A percentile compares a stretch with the other conserved stretches of the same genome.
These are phyloP conservation scores for Spheniscus mendiculus DNA, from an alignment of 2,113 vertebrate species.

Conservation along the genomic window DNA sequence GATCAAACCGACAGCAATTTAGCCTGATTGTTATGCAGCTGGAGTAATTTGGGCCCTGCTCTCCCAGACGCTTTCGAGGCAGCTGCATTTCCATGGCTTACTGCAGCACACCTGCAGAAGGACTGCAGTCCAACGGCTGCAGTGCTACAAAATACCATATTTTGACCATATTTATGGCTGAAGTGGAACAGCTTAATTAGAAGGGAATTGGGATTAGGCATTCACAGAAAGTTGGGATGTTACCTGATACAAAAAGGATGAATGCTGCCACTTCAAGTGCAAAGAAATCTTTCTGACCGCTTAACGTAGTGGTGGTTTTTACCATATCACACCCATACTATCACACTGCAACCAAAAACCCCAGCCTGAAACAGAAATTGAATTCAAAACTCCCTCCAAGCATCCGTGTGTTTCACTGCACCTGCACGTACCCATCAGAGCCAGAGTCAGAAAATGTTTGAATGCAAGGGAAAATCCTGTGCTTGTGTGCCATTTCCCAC, in stretches of 20 bases:
- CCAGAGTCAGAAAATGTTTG: background rate
- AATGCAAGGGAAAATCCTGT: background rate
- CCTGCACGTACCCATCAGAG: background rate
- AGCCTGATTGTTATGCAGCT: conserved; percentile 33
- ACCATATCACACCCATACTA: background rate
- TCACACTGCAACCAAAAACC: background rate
- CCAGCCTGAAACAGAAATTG: background rate
- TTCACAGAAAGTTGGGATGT: background rate
- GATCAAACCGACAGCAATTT: background rate
- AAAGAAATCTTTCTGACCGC: background rate
- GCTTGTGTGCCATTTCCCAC: background rate
- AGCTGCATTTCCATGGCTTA: conserved; percentile 57
- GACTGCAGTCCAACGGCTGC: background rate
- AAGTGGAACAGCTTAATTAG: background rate
- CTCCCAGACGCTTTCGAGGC: background rate
- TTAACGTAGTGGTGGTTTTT: background rate
- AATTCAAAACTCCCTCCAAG: background rate
- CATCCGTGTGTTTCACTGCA: background rate
- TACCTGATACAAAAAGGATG: background rate
- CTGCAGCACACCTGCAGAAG: conserved; percentile 61
- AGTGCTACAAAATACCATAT: background rate
- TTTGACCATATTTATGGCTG: background rate
- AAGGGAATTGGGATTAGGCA: background rate
- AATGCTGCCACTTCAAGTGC: background rate
- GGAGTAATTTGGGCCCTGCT: background rate